Percentiles rank a stretch among this genome's conserved stretches.
phyloP scores from a whole-genome alignment of 2,113 vertebrate species.

The Seriola dumerili region DNA sequence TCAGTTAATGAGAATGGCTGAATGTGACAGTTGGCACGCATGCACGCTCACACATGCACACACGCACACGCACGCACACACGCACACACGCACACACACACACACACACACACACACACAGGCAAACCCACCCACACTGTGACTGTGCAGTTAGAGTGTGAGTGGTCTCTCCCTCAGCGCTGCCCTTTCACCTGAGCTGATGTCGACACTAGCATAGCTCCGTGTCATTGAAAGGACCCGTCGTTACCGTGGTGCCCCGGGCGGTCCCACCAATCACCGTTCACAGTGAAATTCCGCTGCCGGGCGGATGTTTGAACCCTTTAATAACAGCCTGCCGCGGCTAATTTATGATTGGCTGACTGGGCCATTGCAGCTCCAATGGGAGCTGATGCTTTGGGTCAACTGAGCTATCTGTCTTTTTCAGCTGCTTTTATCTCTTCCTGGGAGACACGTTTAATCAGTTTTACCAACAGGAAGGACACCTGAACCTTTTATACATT shows the following conservation, averaged over 20 bases:
- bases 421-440: constrained; percentile 63
- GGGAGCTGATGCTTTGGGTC: constrained; percentile 47
- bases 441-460: constrained; percentile 38
- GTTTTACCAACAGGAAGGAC: constrained; percentile 17
- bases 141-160: constrained; percentile 2
- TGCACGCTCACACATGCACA: constrained; percentile 15
- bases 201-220: constrained; percentile 78
- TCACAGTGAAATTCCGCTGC: constrained; percentile 59
- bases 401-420: constrained; percentile 59
- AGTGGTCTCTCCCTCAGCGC: constrained; percentile 77
- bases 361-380: constrained; percentile 57
- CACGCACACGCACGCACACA: constrained; percentile 7
- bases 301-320: constrained; percentile 72
- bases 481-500: constrained; percentile 2
- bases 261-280: constrained; percentile 77
- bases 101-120: constrained; percentile 18
- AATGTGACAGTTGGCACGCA: constrained; percentile 72
- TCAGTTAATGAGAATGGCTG: constrained; percentile 78
- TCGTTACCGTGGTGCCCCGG: constrained; percentile 69
- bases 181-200: constrained; percentile 78
- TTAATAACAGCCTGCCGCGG: constrained; percentile 71
- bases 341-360: constrained; percentile 80
- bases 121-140: neutral
- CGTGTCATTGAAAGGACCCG: constrained; percentile 67
- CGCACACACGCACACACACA: constrained; percentile 2